Conservation (phyloP, 2,888 invertebrate genomes). For the Diarsia brunnea region DNA sequence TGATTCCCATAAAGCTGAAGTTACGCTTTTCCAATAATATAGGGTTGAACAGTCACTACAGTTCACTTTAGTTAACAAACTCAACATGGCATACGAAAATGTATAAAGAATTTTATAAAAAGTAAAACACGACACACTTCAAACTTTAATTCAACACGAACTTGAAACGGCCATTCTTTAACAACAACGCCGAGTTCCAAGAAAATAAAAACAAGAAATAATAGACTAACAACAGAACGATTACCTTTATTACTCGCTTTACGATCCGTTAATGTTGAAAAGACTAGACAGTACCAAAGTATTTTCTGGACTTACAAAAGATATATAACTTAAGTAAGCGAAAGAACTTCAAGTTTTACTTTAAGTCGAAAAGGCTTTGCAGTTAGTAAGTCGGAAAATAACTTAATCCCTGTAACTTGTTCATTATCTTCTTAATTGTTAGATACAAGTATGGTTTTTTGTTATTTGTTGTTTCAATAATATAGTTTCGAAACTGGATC, state of each 20-base stretch:
- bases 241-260: constrained; percentile 59
- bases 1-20: background rate
- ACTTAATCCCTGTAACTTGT: constrained; percentile 68
- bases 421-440: constrained; percentile 49
- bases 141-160: constrained; percentile 30
- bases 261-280: constrained; percentile 69
- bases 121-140: background rate
- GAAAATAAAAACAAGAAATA: constrained; percentile 45
- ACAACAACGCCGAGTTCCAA: constrained; percentile 23
- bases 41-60: background rate
- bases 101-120: background rate
- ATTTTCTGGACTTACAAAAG: constrained; percentile 73
- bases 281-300: constrained; percentile 65
- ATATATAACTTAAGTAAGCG: constrained; percentile 75
- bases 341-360: constrained; percentile 73
- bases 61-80: background rate
- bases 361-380: constrained; percentile 70
- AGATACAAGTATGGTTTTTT: constrained; percentile 13
- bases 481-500: background rate
- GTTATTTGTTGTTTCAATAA: background rate
- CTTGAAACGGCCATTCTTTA: constrained; percentile 9
- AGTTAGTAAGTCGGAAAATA: constrained; percentile 71
- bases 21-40: background rate
- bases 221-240: constrained; percentile 43
- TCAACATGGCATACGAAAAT: background rate